Conservation (phyloP, 2,113 vertebrate genomes). For the Platichthys stellatus region DNA sequence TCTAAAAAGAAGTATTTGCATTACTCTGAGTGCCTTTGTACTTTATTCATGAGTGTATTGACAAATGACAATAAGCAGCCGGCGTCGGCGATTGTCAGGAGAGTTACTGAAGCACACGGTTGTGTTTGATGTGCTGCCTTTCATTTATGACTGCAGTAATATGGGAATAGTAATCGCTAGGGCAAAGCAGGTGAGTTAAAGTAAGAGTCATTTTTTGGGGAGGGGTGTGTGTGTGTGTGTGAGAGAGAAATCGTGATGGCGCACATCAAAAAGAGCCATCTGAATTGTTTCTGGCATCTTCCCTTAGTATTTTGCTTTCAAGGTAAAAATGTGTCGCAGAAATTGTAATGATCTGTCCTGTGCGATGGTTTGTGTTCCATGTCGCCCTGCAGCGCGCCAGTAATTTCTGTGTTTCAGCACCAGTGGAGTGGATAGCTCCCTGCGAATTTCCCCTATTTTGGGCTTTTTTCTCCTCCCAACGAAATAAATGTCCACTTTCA, state of each 20-base stretch:
- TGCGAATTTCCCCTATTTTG: conserved; percentile 18
- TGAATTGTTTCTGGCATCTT: conserved; percentile 32
- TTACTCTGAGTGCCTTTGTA: conserved; percentile 20
- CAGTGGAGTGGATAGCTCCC: conserved; percentile 49
- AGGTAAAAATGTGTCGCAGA: conserved; percentile 34
- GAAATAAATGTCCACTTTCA: conserved; percentile 52
- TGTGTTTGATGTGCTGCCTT: conserved; percentile 52
- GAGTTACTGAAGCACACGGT: conserved; percentile 11
- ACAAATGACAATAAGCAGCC: conserved; percentile 33
- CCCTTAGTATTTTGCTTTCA: conserved; percentile 54
- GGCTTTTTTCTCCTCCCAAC: conserved; percentile 10
- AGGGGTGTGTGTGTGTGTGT: neutral
- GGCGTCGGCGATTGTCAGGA: neutral
- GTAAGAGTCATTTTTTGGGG: conserved; percentile 15
- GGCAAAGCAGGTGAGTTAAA: conserved; percentile 17
- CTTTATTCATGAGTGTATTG: conserved; percentile 24
- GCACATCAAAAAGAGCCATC: conserved; percentile 23
- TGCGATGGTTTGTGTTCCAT: conserved; percentile 24
- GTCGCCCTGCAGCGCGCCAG: conserved; percentile 29
- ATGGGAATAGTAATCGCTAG: conserved; percentile 32
- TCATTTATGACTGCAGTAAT: conserved; percentile 31
- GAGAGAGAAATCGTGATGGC: neutral
- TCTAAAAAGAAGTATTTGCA: conserved; percentile 28
- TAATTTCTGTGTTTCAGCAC: conserved; percentile 56
- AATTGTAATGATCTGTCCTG: conserved; percentile 36